These are phyloP conservation scores for Drepana falcataria DNA, from an alignment of 2,888 invertebrate genomes.

Conservation along the genomic window DNA sequence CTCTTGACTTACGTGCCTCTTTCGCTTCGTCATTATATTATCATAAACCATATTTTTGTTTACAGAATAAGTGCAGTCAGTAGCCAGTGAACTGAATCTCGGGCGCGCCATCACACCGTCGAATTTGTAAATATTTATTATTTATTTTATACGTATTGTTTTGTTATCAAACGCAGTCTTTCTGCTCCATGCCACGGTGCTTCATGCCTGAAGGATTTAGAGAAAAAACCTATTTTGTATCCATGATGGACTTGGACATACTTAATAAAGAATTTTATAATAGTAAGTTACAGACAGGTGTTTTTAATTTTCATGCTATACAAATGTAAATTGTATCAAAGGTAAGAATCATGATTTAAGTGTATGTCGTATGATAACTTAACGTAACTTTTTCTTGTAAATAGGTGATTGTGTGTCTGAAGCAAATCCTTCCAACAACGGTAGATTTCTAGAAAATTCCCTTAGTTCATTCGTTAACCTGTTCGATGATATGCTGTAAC, in stretches of 20 bases:
- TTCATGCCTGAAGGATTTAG: slow-evolving; percentile 7
- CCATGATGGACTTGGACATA: not conserved
- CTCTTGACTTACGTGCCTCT: too few relatives aligned
- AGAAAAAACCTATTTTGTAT: slow-evolving; percentile 1
- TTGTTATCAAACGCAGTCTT: slow-evolving; percentile 2
- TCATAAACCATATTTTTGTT: not conserved
- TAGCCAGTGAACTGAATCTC: slow-evolving; percentile 7
- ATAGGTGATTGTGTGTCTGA: too few relatives aligned
- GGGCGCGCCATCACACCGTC: not conserved
- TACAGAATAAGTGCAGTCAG: slow-evolving; percentile 2
- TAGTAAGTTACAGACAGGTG: too few relatives aligned
- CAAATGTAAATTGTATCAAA: too few relatives aligned
- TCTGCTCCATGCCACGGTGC: slow-evolving; percentile 9
- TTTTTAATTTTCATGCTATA: too few relatives aligned
- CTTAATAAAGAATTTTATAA: not conserved
- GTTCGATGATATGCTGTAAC: not conserved
- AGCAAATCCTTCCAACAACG: too few relatives aligned
- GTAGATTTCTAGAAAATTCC: too few relatives aligned
- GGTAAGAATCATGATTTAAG: not conserved
- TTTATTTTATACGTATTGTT: slow-evolving; percentile 4
- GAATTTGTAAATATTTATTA: slow-evolving; percentile 7
- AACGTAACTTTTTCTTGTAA: too few relatives aligned
- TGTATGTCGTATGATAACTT: not conserved
- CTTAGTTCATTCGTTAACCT: too few relatives aligned
- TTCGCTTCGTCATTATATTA: too few relatives aligned